Base-by-base conservation (phyloP, 1,140 invertebrate species). In the Euglossa dilemma region DNA sequence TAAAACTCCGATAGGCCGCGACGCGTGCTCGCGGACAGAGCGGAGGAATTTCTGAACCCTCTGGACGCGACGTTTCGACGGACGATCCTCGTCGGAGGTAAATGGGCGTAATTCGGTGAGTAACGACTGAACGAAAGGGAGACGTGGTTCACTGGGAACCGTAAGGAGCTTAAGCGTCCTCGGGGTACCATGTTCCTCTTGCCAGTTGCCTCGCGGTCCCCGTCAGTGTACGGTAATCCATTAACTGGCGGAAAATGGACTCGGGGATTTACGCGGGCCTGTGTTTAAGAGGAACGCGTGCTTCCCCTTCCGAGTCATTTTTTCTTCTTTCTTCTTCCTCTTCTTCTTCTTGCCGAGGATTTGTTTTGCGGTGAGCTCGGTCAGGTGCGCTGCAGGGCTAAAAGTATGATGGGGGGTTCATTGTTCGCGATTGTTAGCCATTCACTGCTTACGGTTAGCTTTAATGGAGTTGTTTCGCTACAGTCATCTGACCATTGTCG, bases 41-140 rank as follows among this genome's bases (percentile, higher is more conserved):
- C 18, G 36, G 56, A 71, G 28, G 77, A 61, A 80, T 61, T 61
- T 12, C 57, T 71, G 50, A 71, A 71, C 52, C 43, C 50, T 59
- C 28, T 56, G 50, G 43, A 25, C 47, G 6, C 57, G 71, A 66
- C 45, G 18, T 61, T 56, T 43, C 64, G 23, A 45, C 47, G 6
- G 45, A 45, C 54, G 16, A 16, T 3, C 56, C 5, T 45, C 8
- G 18, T 45, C 18, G 25, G 20, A 47, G 59, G 57, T 52, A 71
- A 84, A 84, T 71, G 66, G 57, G 50, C 59, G 70, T 84, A 80
- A 84, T 81, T 84, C 83, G 70, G 70, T 84, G 70, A 84, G 82
- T 84, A 73, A 84, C 63, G 83, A 69, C 59, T 57, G 20, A 71
- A 23, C 50, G 25, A 50, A 64, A 47, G 9, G 75, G 23, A 20